Base-by-base conservation (phyloP, 2,888 invertebrate genomes). In the Xestia sexstrigata region DNA sequence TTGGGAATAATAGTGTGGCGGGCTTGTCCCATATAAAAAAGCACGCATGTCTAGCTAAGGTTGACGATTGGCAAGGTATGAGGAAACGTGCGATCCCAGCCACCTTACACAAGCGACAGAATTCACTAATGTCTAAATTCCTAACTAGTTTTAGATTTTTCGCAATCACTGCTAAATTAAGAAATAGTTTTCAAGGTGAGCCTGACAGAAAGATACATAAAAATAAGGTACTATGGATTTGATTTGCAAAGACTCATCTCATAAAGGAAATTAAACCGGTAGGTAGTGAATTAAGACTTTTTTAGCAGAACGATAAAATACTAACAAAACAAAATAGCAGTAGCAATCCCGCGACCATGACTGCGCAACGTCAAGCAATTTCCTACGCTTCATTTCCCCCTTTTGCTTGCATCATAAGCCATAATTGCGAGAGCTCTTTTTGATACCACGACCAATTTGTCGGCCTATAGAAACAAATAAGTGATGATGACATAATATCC, bases 321-420 rank as follows among this genome's bases (percentile, higher is more conserved):
- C n/a, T 30, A 63, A 9, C 17, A 60, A 78, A 65, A 70, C 42
- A 70, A 74, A 65, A 74, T 71, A 65, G n/a, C 65, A 35, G 73
- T 60, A 65, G 45, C 72, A 72, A 47, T 58, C 70, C 58, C 23
- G 58, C 73, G 79, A 47, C 83, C 87, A 78, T 86, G 87, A 86
- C 84, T 55, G 78, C 69, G 69, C 83, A 72, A 78, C 83, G 52
- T 70, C 70, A 74, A 83, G 72, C 69, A 74, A 86, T 84, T 83
- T 85, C 74, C 74, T 83, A 73, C 63, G 83, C 70, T 86, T 86
- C 69, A 67, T 86, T 84, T 84, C 83, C 86, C 74, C 78, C 70
- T 84, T 77, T 65, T 74, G 74, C 86, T 86, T 75, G 72, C 84
- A 78, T 86, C 78, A 78, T 76, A 76, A 52, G 65, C 47, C 66